Conservation (phyloP, 2,888 invertebrate species). For the Agrotis puta region DNA sequence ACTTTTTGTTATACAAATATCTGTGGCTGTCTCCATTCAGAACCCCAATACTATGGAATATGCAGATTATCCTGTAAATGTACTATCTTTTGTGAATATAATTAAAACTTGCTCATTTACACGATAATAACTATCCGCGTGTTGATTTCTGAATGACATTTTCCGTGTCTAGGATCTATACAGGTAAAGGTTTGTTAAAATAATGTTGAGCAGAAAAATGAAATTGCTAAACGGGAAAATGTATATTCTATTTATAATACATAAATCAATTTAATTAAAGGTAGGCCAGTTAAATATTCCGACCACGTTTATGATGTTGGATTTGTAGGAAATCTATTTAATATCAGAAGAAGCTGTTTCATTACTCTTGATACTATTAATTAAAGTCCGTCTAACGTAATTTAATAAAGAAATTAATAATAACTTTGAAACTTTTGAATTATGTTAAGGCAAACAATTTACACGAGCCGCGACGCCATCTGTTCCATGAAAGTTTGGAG, state of each 20-base stretch:
- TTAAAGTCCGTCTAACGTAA: background rate
- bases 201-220: background rate
- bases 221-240: background rate
- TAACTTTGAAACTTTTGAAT: constrained; percentile 23
- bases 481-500: constrained; percentile 16
- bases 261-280: background rate
- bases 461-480: constrained; percentile 2
- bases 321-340: background rate
- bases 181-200: constrained; percentile 7
- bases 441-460: constrained; percentile 20
- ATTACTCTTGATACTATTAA: constrained; percentile 5
- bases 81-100: constrained; percentile 14
- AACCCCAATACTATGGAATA: constrained; percentile 35
- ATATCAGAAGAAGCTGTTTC: constrained; percentile 1
- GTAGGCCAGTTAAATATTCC: background rate
- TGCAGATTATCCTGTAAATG: constrained; percentile 38
- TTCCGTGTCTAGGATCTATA: constrained; percentile 18
- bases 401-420: constrained; percentile 17
- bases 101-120: constrained; percentile 41
- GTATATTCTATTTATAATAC: background rate
- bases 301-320: background rate
- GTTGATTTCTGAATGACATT: constrained; percentile 27
- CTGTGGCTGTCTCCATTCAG: constrained; percentile 33
- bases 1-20: constrained; percentile 61
- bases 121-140: constrained; percentile 30